Base-by-base conservation (phyloP, 2,113 vertebrate genomes). In the Sula dactylatra region DNA sequence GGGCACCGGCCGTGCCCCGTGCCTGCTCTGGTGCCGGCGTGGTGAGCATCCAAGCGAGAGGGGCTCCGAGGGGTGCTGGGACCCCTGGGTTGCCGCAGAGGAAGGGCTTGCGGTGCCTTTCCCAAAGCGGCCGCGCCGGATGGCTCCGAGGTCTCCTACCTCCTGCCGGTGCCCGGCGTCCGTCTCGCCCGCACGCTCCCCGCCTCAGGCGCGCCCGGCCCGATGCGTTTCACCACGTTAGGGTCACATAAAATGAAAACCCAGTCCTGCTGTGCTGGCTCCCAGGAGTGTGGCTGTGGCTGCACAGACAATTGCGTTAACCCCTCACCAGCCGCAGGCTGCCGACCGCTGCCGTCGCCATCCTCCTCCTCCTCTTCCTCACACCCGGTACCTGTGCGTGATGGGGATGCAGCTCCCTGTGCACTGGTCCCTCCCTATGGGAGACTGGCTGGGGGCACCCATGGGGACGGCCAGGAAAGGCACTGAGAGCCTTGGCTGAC, bases 201-300 rank as follows among this genome's bases (percentile, higher is more conserved):
- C 8, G 18, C 61, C 44, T 22, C 86, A 66, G 94, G 24, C 42
- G 38, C 78, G 7, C 67, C 54, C 54, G 70, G 38, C 76, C 86
- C 74, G 11, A 92, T 61, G 78, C 21, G 66, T 84, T 86, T 97
- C 95, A 89, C 44, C 8, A 85, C 29, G 69, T 96, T 97, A 88
- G 97, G 97, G 96, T 97, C 97, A 97, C 96, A 97, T 97, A 95
- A 96, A 97, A 97, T 95, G 97, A 98, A 94, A 97, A 90, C 90
- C 29, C 94, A 93, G 97, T 96, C 34, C 94, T 96, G 52, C 52
- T 3, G 6, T 27, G 26, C 36, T 56, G 40, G 85, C 92, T 97
- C 96, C 96, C 93, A 31, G 90, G 96, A 93, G 34, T 16, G 17
- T 24, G 34, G 45, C 44, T 13, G 25, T 50, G 97, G 90, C 94